Percentiles rank a stretch among this genome's conserved stretches.
Conservation (phyloP, 2,888 invertebrate genomes). For the Pristionchus japonicus region DNA sequence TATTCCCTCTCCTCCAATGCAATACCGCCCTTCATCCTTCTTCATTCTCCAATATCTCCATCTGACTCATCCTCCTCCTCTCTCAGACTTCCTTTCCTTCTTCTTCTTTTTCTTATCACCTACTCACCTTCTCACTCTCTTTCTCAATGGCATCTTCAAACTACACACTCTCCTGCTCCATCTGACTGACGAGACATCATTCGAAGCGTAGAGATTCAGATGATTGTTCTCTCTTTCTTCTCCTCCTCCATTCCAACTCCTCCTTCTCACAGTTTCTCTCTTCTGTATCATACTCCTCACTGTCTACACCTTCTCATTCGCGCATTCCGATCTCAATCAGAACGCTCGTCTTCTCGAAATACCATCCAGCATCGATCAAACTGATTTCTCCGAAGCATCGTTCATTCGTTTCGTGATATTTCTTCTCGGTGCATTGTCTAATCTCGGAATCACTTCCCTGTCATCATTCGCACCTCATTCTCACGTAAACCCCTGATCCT, state of each 20-base stretch:
- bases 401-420: not conserved
- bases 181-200: too few species aligned
- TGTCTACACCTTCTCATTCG: not conserved
- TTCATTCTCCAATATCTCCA: not conserved
- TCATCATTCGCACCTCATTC: not conserved
- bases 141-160: too few species aligned
- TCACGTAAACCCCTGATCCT: not conserved
- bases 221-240: constrained; percentile 24
- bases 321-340: not conserved
- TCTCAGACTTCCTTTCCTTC: constrained; percentile 47
- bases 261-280: constrained; percentile 4
- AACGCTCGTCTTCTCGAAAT: not conserved
- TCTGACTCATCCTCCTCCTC: constrained; percentile 41
- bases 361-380: not conserved
- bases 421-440: not conserved
- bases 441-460: not conserved
- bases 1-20: not conserved
- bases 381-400: not conserved
- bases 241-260: constrained; percentile 24
- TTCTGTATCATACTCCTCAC: constrained; percentile 15
- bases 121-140: constrained; percentile 45
- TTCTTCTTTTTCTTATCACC: constrained; percentile 14
- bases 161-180: too few species aligned
- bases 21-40: not conserved
- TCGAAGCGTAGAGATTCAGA: too few species aligned